A percentile compares a stretch with the other conserved stretches of the same genome.
phyloP scores from a whole-genome alignment of 2,888 invertebrate genomes.

The Clivina fossor region DNA sequence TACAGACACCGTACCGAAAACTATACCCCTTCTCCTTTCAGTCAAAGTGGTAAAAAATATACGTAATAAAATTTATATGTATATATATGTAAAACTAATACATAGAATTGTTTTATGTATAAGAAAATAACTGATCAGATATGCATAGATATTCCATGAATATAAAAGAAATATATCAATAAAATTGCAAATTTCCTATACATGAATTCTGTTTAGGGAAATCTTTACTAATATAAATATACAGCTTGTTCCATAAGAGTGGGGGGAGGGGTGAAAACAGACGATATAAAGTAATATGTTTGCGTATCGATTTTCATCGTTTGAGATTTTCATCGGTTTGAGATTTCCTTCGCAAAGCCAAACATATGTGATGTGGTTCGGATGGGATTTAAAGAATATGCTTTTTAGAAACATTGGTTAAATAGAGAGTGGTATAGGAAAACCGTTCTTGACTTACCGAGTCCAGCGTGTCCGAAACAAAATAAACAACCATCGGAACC shows the following conservation, averaged over 20 bases:
- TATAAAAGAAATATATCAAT: constrained; percentile 33
- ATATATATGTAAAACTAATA: no score
- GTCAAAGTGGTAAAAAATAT: no score
- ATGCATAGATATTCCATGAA: constrained; percentile 28
- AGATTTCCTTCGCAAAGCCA: no score
- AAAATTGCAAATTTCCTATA: constrained; percentile 34
- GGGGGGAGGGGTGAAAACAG: no score
- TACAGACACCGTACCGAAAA: no score
- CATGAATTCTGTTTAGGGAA: constrained; percentile 35
- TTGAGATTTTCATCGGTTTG: no score
- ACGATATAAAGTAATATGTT: constrained; percentile 23
- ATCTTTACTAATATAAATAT: constrained; percentile 34
- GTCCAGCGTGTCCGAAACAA: constrained; percentile 85
- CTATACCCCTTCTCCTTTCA: no score
- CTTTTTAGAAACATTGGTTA: not conserved
- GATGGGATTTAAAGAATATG: no score
- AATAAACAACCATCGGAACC: constrained; percentile 92
- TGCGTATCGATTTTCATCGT: constrained; percentile 5
- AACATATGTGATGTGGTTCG: no score
- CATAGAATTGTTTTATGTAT: no score
- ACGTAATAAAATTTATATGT: no score
- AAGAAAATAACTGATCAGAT: no score
- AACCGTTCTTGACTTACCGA: constrained; percentile 69
- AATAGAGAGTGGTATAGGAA: not conserved
- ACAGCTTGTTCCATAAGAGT: constrained; percentile 8